Percentiles rank a stretch among this genome's conserved stretches.
Conservation (phyloP, 53 echinoderm and acorn worm species). For the Astropecten irregularis region DNA sequence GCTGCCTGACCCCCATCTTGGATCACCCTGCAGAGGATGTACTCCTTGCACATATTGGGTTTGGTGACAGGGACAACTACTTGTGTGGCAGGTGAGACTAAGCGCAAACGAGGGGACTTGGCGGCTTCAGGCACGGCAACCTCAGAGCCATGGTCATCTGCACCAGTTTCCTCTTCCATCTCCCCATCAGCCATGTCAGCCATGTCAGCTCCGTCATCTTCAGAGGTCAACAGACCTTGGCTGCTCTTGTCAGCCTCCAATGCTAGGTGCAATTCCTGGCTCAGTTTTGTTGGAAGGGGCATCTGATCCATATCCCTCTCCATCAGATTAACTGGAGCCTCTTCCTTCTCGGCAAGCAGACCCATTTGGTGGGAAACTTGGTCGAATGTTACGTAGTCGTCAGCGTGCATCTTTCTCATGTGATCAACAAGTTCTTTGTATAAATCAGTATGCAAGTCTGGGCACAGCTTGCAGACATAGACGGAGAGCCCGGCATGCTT, state of each 20-base stretch:
- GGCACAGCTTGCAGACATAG: constrained; percentile 78
- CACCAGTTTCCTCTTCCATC: not conserved
- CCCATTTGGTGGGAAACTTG: constrained; percentile 50
- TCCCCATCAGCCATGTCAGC: not conserved
- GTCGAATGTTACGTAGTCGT: constrained; percentile 57
- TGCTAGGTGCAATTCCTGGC: constrained; percentile 10
- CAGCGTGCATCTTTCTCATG: constrained; percentile 58
- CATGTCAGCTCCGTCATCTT: not conserved
- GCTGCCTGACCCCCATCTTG: not conserved
- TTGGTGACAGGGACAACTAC: not conserved
- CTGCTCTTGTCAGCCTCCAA: not conserved
- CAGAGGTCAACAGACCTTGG: not conserved
- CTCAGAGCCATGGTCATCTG: not conserved
- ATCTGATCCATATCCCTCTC: not conserved
- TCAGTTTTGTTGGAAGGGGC: not conserved
- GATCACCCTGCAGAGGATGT: constrained; percentile 32
- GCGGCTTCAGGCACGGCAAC: too few species aligned
- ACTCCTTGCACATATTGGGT: constrained; percentile 1
- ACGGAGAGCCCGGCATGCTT: constrained; percentile 77
- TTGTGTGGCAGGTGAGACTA: not conserved
- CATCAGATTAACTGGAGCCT: not conserved
- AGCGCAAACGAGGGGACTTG: too few species aligned
- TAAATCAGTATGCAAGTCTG: constrained; percentile 57
- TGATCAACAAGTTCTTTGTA: constrained; percentile 82
- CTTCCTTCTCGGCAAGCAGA: constrained; percentile 20